Conservation (phyloP, 2,888 invertebrate species). For the Mellilla xanthometata region DNA sequence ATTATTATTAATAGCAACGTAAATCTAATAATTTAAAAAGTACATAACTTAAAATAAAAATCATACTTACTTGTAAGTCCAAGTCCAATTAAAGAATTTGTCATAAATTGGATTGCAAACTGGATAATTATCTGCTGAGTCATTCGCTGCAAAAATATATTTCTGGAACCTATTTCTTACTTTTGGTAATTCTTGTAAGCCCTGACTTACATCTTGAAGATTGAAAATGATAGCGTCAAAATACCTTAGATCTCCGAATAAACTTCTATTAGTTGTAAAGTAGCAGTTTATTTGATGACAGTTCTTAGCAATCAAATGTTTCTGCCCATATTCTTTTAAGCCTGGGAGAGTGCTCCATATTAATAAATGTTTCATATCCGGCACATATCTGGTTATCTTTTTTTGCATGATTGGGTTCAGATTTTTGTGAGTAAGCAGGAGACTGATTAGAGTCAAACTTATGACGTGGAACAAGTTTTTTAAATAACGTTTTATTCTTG, state of each 20-base stretch:
- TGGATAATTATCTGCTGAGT: slow-evolving; percentile 63
- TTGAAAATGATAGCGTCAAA: slow-evolving; percentile 67
- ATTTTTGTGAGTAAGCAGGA: slow-evolving; percentile 32
- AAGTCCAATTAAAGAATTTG: slow-evolving; percentile 70
- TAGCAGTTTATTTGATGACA: slow-evolving; percentile 59
- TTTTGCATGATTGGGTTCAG: slow-evolving; percentile 25
- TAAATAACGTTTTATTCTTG: slow-evolving; percentile 33
- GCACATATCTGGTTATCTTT: slow-evolving; percentile 46
- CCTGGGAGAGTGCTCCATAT: slow-evolving; percentile 56
- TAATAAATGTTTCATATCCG: slow-evolving; percentile 59
- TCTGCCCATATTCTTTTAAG: slow-evolving; percentile 46
- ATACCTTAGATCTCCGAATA: slow-evolving; percentile 51
- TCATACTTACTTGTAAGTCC: slow-evolving; percentile 61
- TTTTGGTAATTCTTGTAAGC: slow-evolving; percentile 36
- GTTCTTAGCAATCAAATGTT: slow-evolving; percentile 40
- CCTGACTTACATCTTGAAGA: slow-evolving; percentile 45
- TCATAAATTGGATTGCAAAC: slow-evolving; percentile 57
- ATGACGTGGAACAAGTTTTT: slow-evolving; percentile 37
- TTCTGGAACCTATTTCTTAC: slow-evolving; percentile 52
- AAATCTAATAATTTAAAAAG: too few relatives aligned
- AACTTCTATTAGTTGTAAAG: slow-evolving; percentile 52
- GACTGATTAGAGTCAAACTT: slow-evolving; percentile 31
- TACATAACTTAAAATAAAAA: too few relatives aligned
- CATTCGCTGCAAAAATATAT: slow-evolving; percentile 63
- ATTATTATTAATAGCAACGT: too few relatives aligned